Percentiles rank a stretch among this genome's conserved stretches.
Conservation (phyloP, 2,797 vertebrate genomes). For the Micropoecilia bifurca region DNA sequence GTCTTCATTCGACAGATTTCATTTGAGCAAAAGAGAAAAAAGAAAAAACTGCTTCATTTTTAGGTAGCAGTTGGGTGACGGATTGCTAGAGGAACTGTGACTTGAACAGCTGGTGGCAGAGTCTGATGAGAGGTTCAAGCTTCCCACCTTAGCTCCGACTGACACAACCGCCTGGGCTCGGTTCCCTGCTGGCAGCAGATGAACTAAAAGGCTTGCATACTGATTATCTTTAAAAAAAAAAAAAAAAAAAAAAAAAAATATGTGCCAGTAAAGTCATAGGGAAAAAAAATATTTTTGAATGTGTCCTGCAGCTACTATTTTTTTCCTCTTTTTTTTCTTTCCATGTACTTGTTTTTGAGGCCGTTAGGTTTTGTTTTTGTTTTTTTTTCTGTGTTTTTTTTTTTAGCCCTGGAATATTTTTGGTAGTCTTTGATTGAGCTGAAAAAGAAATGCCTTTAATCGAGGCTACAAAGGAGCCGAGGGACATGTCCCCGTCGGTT, state of each 20-base stretch:
- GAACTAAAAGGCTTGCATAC: constrained; percentile 71
- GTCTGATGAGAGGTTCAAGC: constrained; percentile 63
- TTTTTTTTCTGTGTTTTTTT: constrained; percentile 40
- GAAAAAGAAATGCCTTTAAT: constrained; percentile 82
- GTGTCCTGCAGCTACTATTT: constrained; percentile 79
- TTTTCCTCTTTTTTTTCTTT: constrained; percentile 66
- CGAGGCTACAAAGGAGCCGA: constrained; percentile 74
- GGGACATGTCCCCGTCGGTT: constrained; percentile 74
- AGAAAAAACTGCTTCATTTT: constrained; percentile 20
- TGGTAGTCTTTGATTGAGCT: constrained; percentile 75
- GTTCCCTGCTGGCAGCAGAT: constrained; percentile 77
- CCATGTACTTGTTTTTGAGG: constrained; percentile 78
- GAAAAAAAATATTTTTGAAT: constrained; percentile 75
- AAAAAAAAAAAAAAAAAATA: constrained; percentile 64
- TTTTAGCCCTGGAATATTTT: constrained; percentile 78
- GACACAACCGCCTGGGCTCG: constrained; percentile 65
- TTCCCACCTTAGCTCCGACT: constrained; percentile 48
- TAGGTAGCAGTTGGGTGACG: constrained; percentile 8
- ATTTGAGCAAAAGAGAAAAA: constrained; percentile 2
- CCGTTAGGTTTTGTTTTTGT: constrained; percentile 53
- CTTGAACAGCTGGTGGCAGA: constrained; percentile 56
- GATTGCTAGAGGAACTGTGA: constrained; percentile 24
- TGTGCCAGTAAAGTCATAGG: constrained; percentile 63
- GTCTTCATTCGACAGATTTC: constrained; percentile 47
- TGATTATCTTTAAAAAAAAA: constrained; percentile 62